phyloP scores from a whole-genome alignment of 2,113 vertebrate genomes.

The Colistium nudipinnis region DNA sequence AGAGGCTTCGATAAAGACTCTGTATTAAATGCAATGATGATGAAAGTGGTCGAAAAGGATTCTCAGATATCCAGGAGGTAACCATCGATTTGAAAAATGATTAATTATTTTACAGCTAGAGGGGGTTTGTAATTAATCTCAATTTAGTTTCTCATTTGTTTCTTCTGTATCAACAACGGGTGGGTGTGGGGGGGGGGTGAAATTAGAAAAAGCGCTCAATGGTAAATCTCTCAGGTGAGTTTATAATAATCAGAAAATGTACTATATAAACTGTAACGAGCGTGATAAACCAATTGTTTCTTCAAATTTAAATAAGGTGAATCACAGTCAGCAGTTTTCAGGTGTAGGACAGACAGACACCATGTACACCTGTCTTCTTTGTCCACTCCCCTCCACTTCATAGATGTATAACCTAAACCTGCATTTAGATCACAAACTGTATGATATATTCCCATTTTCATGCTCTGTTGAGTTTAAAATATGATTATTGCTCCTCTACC shows the following conservation, averaged over 20 bases:
- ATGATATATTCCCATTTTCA: not conserved
- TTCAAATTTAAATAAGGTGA: not conserved
- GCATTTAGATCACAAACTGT: not conserved
- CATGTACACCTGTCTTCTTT: not conserved
- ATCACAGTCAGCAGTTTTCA: not conserved
- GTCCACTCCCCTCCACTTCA: too few species aligned
- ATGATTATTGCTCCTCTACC: not conserved
- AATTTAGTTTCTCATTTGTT: not conserved
- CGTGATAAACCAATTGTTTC: not conserved
- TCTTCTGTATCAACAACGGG: not conserved
- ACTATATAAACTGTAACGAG: not conserved
- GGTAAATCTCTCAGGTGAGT: too few species aligned
- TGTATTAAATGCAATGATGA: not conserved
- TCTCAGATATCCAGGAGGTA: not conserved
- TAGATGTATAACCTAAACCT: not conserved
- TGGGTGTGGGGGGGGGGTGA: too few species aligned
- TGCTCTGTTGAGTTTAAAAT: slow-evolving; percentile 5
- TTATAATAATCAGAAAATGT: not conserved
- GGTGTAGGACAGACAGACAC: too few species aligned
- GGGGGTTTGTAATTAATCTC: too few species aligned
- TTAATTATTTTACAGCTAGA: not conserved
- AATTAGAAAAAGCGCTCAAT: too few species aligned
- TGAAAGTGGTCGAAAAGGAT: not conserved
- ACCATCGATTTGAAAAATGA: not conserved
- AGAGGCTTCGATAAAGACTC: not conserved